Base-by-base conservation (phyloP, 2,888 invertebrate species). In the Desoria tigrina region DNA sequence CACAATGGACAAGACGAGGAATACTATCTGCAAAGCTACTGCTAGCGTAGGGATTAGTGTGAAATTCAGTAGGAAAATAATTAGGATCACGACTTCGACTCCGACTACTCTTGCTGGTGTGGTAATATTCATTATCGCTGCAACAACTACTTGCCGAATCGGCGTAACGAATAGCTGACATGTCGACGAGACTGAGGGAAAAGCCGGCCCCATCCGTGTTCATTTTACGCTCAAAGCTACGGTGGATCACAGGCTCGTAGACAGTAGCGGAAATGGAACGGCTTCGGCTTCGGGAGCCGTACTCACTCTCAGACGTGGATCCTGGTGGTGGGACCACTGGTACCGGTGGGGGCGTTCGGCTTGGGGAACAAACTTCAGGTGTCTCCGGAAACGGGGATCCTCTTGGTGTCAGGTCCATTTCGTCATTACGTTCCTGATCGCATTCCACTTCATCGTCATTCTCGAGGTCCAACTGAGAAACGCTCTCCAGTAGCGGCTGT, bases 81-180 rank as follows among this genome's bases (percentile, higher is more conserved):
- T 57, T 57, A 18, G 56, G 56, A 42, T 57, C 42, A 39, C 56
- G 56, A 57, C 26, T 18, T 7, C 55, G 27, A 28, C 18, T 32
- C 21, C 56, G n/a, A 23, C 42, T 21, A 39, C 55, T 50, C 14
- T 16, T 42, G 28, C 39, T 54, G 26, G 45, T 53, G 11, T 53
- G 42, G 42, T 60, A 45, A 67, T 68, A 62, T 39, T 64, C 65
- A 27, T 61, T 55, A 49, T 66, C 68, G 60, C 68, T 66, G 37
- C 66, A 64, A 51, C 65, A 63, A 66, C 71, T 71, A 56, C 66
- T 69, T 32, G 69, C 71, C n/a, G 71, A 72, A 65, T 72, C 71
- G 32, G 67, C 71, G 61, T 68, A 72, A 57, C 65, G 66, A 63
- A 69, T 63, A 14, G 60, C 50, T 27, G 65, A 63, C 69, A 69